Conservation (phyloP, 2,888 invertebrate genomes). For the Luperina nickerlii region DNA sequence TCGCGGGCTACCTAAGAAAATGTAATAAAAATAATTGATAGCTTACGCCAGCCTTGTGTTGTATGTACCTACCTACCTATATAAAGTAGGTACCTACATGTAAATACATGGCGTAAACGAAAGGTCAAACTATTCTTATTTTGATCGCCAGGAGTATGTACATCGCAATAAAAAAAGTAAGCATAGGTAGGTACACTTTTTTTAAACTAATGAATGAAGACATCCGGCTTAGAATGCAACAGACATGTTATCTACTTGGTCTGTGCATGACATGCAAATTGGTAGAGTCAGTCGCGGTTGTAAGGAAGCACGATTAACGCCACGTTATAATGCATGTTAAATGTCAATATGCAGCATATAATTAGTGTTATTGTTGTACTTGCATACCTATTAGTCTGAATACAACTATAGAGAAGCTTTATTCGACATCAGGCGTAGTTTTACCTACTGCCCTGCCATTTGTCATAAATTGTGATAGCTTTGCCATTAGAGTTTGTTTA, state of each 20-base stretch:
- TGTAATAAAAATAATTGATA: no score
- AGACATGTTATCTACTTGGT: background rate
- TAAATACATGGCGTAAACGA: background rate
- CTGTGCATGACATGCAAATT: slow-evolving; percentile 21
- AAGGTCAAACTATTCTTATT: slow-evolving; percentile 20
- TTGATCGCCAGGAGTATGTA: background rate
- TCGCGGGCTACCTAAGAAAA: no score
- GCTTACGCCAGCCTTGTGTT: no score
- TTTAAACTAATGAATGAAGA: background rate
- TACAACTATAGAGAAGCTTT: background rate
- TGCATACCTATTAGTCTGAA: background rate
- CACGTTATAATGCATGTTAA: slow-evolving; percentile 46
- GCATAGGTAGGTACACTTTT: background rate
- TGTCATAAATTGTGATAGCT: background rate
- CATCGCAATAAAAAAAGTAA: background rate
- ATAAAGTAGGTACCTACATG: background rate
- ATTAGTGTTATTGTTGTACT: slow-evolving; percentile 5
- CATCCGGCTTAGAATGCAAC: slow-evolving; percentile 19
- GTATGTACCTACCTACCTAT: background rate
- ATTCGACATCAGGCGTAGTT: background rate
- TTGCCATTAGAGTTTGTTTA: background rate
- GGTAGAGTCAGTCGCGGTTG: slow-evolving; percentile 35
- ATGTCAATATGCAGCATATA: slow-evolving; percentile 36
- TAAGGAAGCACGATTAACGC: slow-evolving; percentile 35
- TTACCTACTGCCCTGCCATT: background rate